Evolutionary conservation across 2,797 vertebrate genomes (phyloP), one percentile per base, ranked within the genome.

Genomic region (Platalea minor): DNA sequence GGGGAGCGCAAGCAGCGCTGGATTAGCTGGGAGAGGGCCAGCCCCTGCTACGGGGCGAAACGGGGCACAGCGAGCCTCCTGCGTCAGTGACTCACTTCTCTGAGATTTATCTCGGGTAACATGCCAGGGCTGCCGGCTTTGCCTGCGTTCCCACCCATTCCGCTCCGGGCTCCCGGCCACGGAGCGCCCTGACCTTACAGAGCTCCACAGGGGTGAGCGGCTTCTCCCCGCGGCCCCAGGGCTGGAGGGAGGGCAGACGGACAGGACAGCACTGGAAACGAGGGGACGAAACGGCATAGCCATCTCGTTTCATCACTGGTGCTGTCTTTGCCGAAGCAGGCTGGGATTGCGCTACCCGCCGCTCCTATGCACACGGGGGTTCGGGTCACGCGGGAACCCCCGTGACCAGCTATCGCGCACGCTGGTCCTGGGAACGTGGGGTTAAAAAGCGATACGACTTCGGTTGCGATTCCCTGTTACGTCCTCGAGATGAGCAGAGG

Each of bases 381-480:
- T 12, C 31, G 4, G 33, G 33, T 19, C 28, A 2, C 16, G 7
- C 15, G 7, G 53, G 45, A 29, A 3, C 10, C 8, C 13, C 24
- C 1, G 2, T 8, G 4, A 25, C 9, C 24, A 4, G 60, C 31
- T 35, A 7, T 10, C 2, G 11, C 28, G 1, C 12, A 4, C 1
- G 17, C 3, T 3, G 65, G 25, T 35, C 33, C 53, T 8, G 28
- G 45, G 39, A 53, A 35, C 2, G 1, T 0, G 9, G 9, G 19
- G 26, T 10, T 43, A 33, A 5, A 28, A 61, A 10, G 9, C 0
- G 15, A 3, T 2, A 11, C 0, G 1, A 2, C 25, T n/a, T n/a
- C 2, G 10, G 73, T 9, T 13, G 26, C 17, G 11, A 2, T 24
- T 35, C 24, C 24, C 64, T 21, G 0, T 19, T 10, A 7, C 4